phyloP scores from a whole-genome alignment of 2,888 invertebrate genomes.

The Apodemia hepburni region DNA sequence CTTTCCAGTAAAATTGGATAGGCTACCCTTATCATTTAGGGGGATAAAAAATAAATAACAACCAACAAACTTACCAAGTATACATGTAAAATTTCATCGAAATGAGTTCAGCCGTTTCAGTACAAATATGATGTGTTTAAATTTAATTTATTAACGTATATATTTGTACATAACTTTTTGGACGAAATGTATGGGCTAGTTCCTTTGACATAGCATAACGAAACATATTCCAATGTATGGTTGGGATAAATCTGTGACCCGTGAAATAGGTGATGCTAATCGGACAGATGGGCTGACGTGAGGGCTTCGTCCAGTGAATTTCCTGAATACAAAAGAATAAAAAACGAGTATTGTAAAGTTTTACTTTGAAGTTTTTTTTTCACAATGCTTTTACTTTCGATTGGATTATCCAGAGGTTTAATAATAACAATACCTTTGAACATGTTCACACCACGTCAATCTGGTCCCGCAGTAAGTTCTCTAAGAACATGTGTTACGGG shows the following conservation, averaged over 20 bases:
- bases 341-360: background rate
- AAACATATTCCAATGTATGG: constrained; percentile 73
- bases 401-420: too few relatives aligned
- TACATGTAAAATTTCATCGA: too few relatives aligned
- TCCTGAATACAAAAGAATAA: background rate
- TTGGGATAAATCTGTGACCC: constrained; percentile 62
- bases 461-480: too few relatives aligned
- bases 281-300: constrained; percentile 73
- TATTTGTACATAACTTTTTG: background rate
- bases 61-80: too few relatives aligned
- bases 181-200: constrained; percentile 54
- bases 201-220: constrained; percentile 68
- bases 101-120: too few relatives aligned
- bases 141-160: background rate
- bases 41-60: too few relatives aligned
- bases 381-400: background rate
- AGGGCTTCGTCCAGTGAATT: constrained; percentile 33
- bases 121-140: background rate
- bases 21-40: too few relatives aligned
- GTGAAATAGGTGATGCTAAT: constrained; percentile 72
- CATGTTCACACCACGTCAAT: too few relatives aligned
- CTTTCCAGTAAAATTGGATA: too few relatives aligned
- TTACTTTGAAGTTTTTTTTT: background rate
- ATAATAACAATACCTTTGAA: too few relatives aligned
- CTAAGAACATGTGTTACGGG: too few relatives aligned